Evolutionary conservation across 2,888 invertebrate genomes (phyloP).

Genomic region (Harmothoe impar): DNA sequence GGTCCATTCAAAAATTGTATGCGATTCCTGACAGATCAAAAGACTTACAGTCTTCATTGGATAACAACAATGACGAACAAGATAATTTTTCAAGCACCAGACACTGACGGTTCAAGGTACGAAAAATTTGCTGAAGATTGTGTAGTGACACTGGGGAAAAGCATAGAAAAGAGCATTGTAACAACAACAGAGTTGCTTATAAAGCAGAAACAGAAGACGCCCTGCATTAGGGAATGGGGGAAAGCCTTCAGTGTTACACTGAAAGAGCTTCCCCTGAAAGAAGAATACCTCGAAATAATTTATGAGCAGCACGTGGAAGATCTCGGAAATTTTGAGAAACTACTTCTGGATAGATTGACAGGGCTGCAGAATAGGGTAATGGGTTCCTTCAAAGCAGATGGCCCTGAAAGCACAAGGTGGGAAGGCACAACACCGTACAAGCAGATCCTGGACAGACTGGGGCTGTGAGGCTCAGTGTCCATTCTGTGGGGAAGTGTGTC

Average conservation of each 20-base stretch:
- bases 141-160: background rate
- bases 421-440: too few relatives aligned
- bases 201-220: background rate
- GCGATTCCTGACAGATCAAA: slow-evolving; percentile 17
- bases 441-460: too few relatives aligned
- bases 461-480: too few relatives aligned
- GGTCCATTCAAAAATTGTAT: slow-evolving; percentile 22
- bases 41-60: slow-evolving; percentile 22
- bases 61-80: background rate
- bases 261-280: too few relatives aligned
- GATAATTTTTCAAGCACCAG: too few relatives aligned
- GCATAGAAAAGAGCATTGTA: background rate
- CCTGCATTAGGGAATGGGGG: background rate
- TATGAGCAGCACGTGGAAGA: background rate
- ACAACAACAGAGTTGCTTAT: too few relatives aligned
- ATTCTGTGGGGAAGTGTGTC: too few relatives aligned
- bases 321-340: background rate
- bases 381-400: background rate
- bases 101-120: slow-evolving; percentile 21
- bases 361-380: background rate
- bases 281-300: too few relatives aligned
- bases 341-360: background rate
- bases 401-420: slow-evolving; percentile 52
- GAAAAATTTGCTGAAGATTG: background rate
- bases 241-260: background rate